Percentiles rank a stretch among this genome's conserved stretches.
Conservation (phyloP, 2,888 invertebrate species). For the Stegana nigrithorax region DNA sequence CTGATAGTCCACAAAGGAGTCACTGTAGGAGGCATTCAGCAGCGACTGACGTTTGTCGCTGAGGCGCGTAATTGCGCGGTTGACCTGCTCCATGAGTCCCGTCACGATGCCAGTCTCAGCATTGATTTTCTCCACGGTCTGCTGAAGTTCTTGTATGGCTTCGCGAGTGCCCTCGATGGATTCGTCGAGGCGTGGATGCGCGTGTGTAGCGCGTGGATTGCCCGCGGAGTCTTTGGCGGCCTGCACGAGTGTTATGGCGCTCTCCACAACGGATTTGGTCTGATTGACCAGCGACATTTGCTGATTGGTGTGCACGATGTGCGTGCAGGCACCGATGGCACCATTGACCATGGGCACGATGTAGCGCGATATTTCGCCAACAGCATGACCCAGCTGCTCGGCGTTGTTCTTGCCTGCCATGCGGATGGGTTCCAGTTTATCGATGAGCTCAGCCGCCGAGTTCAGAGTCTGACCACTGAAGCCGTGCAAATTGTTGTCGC, state of each 20-base stretch:
- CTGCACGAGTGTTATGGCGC: slow-evolving; percentile 86
- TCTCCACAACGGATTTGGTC: slow-evolving; percentile 93
- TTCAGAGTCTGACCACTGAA: slow-evolving; percentile 84
- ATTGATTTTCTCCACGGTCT: slow-evolving; percentile 83
- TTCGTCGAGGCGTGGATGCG: slow-evolving; percentile 88
- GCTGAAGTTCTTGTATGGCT: slow-evolving; percentile 83
- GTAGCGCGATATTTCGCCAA: slow-evolving; percentile 80
- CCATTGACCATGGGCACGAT: slow-evolving; percentile 88
- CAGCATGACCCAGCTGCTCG: slow-evolving; percentile 91
- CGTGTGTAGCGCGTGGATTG: slow-evolving; percentile 86
- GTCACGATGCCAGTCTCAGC: slow-evolving; percentile 91
- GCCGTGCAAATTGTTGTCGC: slow-evolving; percentile 79
- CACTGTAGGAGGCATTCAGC: slow-evolving; percentile 77
- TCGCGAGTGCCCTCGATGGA: slow-evolving; percentile 81
- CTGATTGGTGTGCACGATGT: slow-evolving; percentile 86
- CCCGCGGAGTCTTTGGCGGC: slow-evolving; percentile 91
- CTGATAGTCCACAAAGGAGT: slow-evolving; percentile 95
- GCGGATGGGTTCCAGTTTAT: slow-evolving; percentile 86
- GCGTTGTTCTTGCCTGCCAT: slow-evolving; percentile 90
- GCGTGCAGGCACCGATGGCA: slow-evolving; percentile 88
- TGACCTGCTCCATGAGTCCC: slow-evolving; percentile 88
- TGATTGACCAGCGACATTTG: slow-evolving; percentile 91
- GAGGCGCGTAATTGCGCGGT: slow-evolving; percentile 86
- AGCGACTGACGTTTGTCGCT: slow-evolving; percentile 81
- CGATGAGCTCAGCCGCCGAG: slow-evolving; percentile 83